Percentiles rank a stretch among this genome's conserved stretches.
phyloP scores from a whole-genome alignment of 2,888 invertebrate genomes.

The Erebia aethiops region DNA sequence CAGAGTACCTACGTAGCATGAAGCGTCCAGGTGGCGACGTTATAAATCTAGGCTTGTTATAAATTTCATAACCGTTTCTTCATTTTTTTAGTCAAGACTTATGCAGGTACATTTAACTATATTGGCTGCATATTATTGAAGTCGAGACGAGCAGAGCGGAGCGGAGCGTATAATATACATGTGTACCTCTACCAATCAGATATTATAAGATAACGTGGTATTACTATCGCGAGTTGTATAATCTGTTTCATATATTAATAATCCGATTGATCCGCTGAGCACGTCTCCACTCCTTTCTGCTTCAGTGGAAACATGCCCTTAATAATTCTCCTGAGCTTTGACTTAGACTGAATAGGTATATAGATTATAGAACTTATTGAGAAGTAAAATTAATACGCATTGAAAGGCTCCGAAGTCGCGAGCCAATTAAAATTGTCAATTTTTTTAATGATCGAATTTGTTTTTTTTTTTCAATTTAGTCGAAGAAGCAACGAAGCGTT shows the following conservation, averaged over 20 bases:
- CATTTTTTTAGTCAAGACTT: neutral
- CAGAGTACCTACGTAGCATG: neutral
- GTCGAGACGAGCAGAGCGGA: too few species aligned
- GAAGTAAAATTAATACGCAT: neutral
- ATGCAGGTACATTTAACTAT: neutral
- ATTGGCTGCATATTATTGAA: neutral
- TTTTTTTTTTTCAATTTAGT: slow-evolving; percentile 79
- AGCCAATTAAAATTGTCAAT: slow-evolving; percentile 13
- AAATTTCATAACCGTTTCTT: neutral
- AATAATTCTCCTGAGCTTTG: too few species aligned
- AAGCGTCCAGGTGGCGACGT: neutral
- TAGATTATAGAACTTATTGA: neutral
- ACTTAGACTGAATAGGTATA: neutral
- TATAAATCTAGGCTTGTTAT: slow-evolving; percentile 4
- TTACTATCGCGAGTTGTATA: too few species aligned
- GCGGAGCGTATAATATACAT: too few species aligned
- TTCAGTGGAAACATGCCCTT: too few species aligned
- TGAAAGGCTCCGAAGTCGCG: neutral
- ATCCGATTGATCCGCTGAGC: too few species aligned
- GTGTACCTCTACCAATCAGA: too few species aligned
- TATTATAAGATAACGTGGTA: too few species aligned
- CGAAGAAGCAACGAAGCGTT: slow-evolving; percentile 81
- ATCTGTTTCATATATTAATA: too few species aligned
- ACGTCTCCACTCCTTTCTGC: too few species aligned
- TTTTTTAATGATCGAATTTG: slow-evolving; percentile 66